Evolutionary conservation across 1,140 invertebrate species (phyloP).

Genomic region (Lepeophtheirus salmonis): DNA sequence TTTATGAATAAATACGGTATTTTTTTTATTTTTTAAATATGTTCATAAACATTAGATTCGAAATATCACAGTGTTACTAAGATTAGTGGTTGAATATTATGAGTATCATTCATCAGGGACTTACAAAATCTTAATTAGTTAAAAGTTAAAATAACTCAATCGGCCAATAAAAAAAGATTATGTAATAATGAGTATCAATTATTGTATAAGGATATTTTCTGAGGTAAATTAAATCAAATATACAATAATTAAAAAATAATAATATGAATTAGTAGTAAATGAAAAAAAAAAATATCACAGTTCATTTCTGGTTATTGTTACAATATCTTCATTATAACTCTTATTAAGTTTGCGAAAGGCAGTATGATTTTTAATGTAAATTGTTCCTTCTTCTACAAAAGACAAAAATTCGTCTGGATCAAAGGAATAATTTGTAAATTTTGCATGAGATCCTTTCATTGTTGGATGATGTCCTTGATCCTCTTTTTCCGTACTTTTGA

Average conservation of each 20-base stretch:
- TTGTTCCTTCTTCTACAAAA: not conserved
- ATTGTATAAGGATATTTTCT: too few species aligned
- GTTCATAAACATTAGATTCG: too few species aligned
- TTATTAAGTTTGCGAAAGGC: not conserved
- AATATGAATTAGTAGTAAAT: too few species aligned
- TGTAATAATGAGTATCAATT: too few species aligned
- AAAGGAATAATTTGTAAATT: slow-evolving; percentile 90
- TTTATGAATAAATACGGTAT: too few species aligned
- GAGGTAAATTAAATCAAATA: too few species aligned
- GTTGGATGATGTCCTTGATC: not conserved
- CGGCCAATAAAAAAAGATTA: too few species aligned
- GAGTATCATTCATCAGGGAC: not conserved
- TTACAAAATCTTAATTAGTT: not conserved
- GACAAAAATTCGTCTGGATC: slow-evolving; percentile 60
- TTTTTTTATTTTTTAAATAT: too few species aligned
- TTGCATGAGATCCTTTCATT: slow-evolving; percentile 53
- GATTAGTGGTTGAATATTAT: too few species aligned
- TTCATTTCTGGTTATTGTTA: not conserved
- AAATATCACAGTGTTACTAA: not conserved
- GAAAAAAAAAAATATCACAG: too few species aligned
- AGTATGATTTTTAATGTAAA: not conserved
- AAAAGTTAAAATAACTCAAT: too few species aligned
- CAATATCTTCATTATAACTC: not conserved
- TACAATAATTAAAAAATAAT: too few species aligned
- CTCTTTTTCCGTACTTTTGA: not conserved